Conservation (phyloP, 2,797 vertebrate genomes). For the Chaunax sp. region DNA sequence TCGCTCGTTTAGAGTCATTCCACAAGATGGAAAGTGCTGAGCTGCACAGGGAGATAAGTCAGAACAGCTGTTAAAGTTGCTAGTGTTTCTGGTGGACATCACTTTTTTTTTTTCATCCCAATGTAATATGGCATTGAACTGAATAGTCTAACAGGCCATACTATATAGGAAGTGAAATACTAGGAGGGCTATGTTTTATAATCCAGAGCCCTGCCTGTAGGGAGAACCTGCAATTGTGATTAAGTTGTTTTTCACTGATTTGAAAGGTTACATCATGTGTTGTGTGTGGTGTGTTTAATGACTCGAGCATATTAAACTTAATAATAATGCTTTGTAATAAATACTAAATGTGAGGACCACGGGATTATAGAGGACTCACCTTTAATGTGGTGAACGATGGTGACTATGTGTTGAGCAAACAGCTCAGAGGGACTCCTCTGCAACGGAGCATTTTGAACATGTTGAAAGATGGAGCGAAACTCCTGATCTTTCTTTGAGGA, state of each 20-base stretch:
- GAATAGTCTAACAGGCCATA: neutral
- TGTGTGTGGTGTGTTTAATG: no score
- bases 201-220: constrained; percentile 1
- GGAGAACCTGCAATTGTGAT: neutral
- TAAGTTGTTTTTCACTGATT: neutral
- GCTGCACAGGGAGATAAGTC: constrained; percentile 79
- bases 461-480: constrained; percentile 95
- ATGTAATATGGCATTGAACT: neutral
- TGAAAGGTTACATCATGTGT: neutral
- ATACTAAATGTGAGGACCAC: neutral
- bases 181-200: constrained; percentile 5
- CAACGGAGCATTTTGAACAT: constrained; percentile 89
- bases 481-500: constrained; percentile 94
- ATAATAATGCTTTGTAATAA: no score
- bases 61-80: constrained; percentile 5
- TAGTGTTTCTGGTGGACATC: neutral
- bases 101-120: constrained; percentile 5
- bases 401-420: constrained; percentile 97
- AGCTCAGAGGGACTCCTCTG: constrained; percentile 92
- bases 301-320: no score
- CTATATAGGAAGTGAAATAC: neutral
- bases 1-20: constrained; percentile 94
- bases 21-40: constrained; percentile 94
- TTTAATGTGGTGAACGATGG: constrained; percentile 97
- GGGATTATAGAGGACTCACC: constrained; percentile 77